Evolutionary conservation across 1,140 invertebrate species (phyloP).

Genomic region (Trypoxylus dichotomus): DNA sequence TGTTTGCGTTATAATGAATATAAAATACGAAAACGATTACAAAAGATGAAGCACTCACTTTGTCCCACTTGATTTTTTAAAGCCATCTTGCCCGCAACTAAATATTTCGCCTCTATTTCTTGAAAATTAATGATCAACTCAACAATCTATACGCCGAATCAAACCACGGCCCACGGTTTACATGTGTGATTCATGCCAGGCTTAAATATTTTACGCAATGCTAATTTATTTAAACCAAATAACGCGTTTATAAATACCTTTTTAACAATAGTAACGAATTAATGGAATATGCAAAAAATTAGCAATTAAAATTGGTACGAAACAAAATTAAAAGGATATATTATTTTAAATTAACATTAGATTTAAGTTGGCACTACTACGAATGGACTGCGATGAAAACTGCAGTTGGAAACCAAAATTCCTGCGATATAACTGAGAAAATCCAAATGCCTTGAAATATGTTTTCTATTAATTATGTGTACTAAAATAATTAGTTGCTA

Average conservation of each 20-base stretch:
- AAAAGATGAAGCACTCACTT: conserved; percentile 60
- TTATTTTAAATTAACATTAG: background rate
- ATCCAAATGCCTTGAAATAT: background rate
- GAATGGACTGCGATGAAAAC: no score
- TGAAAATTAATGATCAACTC: background rate
- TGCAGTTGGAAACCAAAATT: no score
- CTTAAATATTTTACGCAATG: background rate
- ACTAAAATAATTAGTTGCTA: background rate
- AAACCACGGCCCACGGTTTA: conserved; percentile 16
- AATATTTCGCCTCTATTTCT: background rate
- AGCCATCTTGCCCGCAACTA: conserved; percentile 57
- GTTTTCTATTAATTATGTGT: background rate
- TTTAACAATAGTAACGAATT: background rate
- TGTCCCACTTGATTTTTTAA: conserved; percentile 67
- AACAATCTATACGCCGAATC: background rate
- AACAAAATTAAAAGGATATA: background rate
- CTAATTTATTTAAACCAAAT: background rate
- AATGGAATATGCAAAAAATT: background rate
- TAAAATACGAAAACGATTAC: background rate
- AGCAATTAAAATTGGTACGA: background rate
- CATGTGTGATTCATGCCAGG: background rate
- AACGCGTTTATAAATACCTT: background rate
- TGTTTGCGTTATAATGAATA: background rate
- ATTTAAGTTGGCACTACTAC: no score
- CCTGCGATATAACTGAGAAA: no score